phyloP scores from a whole-genome alignment of 37 sponge, comb jelly and placozoan genomes.

The Sycon ciliatum region DNA sequence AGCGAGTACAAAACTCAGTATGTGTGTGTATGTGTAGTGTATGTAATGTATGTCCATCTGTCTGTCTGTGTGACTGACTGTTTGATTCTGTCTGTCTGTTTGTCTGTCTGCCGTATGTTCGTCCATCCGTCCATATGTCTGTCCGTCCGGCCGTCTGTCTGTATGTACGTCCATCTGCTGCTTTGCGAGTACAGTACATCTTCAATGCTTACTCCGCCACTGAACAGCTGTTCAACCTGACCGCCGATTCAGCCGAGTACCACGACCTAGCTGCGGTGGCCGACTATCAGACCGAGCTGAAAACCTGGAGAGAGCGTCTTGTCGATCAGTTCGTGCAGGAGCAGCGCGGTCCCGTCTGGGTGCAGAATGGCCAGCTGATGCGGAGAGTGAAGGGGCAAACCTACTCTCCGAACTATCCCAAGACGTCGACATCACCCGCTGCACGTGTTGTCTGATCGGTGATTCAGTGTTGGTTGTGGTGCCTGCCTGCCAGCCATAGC shows the following conservation, averaged over 20 bases:
- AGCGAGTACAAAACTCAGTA: too few species aligned
- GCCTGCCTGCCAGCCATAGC: too few species aligned
- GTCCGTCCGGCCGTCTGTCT: not conserved
- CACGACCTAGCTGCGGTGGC: conserved; percentile 31
- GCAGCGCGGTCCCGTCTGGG: conserved; percentile 45
- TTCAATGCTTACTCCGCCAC: conserved; percentile 40
- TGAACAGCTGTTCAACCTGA: conserved; percentile 55
- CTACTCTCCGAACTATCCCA: conserved; percentile 56
- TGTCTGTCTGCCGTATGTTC: too few species aligned
- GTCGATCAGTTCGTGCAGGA: conserved; percentile 51
- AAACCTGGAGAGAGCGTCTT: conserved; percentile 35
- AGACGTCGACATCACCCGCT: not conserved
- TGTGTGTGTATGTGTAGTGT: too few species aligned
- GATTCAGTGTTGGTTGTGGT: too few species aligned
- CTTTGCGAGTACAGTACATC: conserved; percentile 29
- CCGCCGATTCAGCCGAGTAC: conserved; percentile 40
- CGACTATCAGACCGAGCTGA: conserved; percentile 16
- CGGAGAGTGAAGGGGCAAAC: conserved; percentile 37
- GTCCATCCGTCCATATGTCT: not conserved
- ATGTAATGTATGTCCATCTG: too few species aligned
- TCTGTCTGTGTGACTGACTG: too few species aligned
- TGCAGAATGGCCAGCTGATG: conserved; percentile 27
- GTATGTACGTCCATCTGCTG: not conserved
- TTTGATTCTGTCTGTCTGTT: too few species aligned
- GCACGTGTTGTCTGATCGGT: too few species aligned